Base-by-base conservation (phyloP, 1,140 invertebrate genomes). In the Oryctes rhinoceros region DNA sequence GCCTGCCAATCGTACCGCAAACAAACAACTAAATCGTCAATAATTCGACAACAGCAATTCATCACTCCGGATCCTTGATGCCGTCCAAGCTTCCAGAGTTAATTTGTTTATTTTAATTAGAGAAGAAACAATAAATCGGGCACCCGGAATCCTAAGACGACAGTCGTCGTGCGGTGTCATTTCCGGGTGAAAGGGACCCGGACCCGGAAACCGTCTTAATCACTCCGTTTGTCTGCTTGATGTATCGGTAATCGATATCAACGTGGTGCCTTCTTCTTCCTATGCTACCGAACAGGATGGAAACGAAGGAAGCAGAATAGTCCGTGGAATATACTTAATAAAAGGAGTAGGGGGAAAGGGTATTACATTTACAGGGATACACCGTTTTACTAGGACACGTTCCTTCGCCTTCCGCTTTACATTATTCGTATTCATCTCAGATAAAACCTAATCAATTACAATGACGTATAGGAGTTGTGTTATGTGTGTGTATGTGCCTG, bases 101-200 rank as follows among this genome's bases (percentile, higher is more conserved):
- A 71, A 71, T 71, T 71, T 37, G 65, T 71, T 71, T 71, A 71
- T 71, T 71, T 37, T 71, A 71, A 71, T 71, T 71, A 71, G 65
- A 15, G 35, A 10, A 71, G 65, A 71, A 71, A 71, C 65, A 71
- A 71, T 71, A 71, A 71, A 71, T 71, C 65, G 20, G 65, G 11
- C 65, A 24, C 35, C 65, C 53, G 53, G 65, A 37, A 71, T 71
- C 65, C 20, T 18, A 30, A 24, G 24, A 37, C 65, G 65, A 35
- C 65, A 71, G 53, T n/a, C 53, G 53, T 18, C 65, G 65, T 10
- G 10, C 35, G 65, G 65, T 15, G 35, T 71, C 65, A 71, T 71
- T 71, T 71, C 65, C 65, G 65, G 65, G 24, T n/a, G 24, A 2
- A 30, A 30, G 5, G 18, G 24, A 20, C 24, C 35, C 18, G 65